Evolutionary conservation across 2,113 vertebrate species (phyloP).

Genomic region (Cercopithecus mona): DNA sequence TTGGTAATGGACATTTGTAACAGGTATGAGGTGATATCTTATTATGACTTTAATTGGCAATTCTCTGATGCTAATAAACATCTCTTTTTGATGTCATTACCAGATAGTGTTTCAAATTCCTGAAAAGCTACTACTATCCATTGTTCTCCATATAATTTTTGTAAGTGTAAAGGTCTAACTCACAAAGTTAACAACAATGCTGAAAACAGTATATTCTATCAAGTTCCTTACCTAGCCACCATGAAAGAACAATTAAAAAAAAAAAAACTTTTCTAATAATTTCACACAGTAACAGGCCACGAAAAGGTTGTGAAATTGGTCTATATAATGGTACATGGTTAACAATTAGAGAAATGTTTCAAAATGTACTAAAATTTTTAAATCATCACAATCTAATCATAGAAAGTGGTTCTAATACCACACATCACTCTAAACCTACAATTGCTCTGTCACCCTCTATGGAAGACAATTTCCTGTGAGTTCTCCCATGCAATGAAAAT

Average conservation of each 20-base stretch:
- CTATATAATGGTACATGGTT: not conserved
- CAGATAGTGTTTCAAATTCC: not conserved
- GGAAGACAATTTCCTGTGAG: conserved; percentile 54
- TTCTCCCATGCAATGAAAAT: not conserved
- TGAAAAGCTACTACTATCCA: not conserved
- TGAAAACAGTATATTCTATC: not conserved
- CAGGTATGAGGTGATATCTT: not conserved
- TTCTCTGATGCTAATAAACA: not conserved
- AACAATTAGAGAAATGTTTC: conserved; percentile 47
- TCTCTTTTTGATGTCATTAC: not conserved
- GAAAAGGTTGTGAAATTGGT: not conserved
- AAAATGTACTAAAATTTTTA: conserved; percentile 46
- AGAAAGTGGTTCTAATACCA: conserved; percentile 25
- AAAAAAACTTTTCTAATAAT: not conserved
- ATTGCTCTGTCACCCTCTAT: conserved; percentile 26
- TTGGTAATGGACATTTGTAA: not conserved
- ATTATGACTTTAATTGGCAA: not conserved
- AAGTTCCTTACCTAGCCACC: not conserved
- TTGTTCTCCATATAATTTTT: not conserved
- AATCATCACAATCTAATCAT: conserved; percentile 48
- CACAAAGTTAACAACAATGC: not conserved
- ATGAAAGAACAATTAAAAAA: not conserved
- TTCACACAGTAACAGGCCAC: not conserved
- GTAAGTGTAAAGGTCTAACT: not conserved
- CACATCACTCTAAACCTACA: conserved; percentile 45